Base-by-base conservation (phyloP, 1,140 invertebrate genomes). In the Orius laevigatus region DNA sequence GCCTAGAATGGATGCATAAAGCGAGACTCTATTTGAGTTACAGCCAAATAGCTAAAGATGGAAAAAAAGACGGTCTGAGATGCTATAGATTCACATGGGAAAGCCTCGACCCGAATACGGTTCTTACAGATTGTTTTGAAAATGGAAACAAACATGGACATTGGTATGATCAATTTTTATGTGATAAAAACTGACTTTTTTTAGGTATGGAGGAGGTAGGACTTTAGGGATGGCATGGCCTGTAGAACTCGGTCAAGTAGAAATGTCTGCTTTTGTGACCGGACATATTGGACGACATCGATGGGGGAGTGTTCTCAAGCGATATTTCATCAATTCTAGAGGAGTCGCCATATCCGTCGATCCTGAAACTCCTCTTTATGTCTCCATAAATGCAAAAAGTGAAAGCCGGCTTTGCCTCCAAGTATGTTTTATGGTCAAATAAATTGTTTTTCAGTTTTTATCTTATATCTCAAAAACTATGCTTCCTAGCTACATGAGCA, bases 51-150 rank as follows among this genome's bases (percentile, higher is more conserved):
- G 25, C 25, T 4, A 25, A 25, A 25, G 25, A 25, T 3, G 49
- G 52, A 33, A 45, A 56, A 45, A 54, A 39, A 32, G 38, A 45
- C 11, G 53, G 50, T 5, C 46, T 57, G 15, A 72, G 78, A 6
- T 92, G 88, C 57, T 90, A 90, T 56, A 74, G 77, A 14, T 63
- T 90, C 0, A 72, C 78, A n/a, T 92, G 87, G 87, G 71, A 84
- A 57, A 76, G 82, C 16, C 62, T 84, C 1, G 60, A 72, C 11
- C 63, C 72, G 14, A 66, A 80, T 34, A 43, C 53, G 34, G 62
- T 72, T 50, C 80, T 84, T 1, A 81, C 74, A 5, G 88, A 92
- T 58, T 92, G 87, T 62, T 89, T 84, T 59, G 81, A 60, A 35
- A 58, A 60, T 44, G 57, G 58, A n/a, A 53, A 53, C 14, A 51